Evolutionary conservation across 2,888 invertebrate species (phyloP), one percentile per base, ranked within the genome.

Genomic region (Coelopa pilipes): DNA sequence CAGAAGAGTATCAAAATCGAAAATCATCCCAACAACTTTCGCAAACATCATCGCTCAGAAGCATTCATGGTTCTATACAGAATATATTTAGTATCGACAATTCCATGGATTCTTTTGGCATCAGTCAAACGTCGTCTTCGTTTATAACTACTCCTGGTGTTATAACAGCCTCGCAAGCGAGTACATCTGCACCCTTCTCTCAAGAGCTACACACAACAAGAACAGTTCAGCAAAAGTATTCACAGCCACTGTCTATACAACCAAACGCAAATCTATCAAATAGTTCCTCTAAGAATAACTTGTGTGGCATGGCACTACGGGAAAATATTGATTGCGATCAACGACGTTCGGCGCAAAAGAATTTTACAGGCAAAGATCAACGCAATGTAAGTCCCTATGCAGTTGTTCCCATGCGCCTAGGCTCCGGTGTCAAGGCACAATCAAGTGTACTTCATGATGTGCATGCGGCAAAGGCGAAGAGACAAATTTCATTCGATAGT

Each of bases 401-500:
- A 21, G 62, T n/a, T 17, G 34, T n/a, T n/a, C 15, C 53, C 15
- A 46, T 24, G 5, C 62, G 63, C 67, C 70, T 62, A 10, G 73
- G 76, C 1, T 77, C 78, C 4, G 77, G 74, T 1, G 66, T 77
- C 3, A 79, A 79, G 66, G 50, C 67, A 2, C 77, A 77, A 17
- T 66, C 74, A 7, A 74, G 75, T 49, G 66, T 77, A 47, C 63
- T 69, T 15, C 74, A 63, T 15, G 74, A 76, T 47, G 5, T 62
- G 21, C 65, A 66, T 7, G 75, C 74, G 9, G 88, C 89, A 83
- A 89, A 90, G 79, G 91, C 90, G 1, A 87, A 90, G 17, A 86
- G 91, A 49, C 91, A 91, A 82, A 91, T 91, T 80, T 89, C 89
- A 80, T 91, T 91, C 81, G 91, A 91, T 83, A 90, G 89, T 70